A percentile compares a stretch with the other conserved stretches of the same genome.
Evolutionary conservation across 1,140 invertebrate species (phyloP).

Genomic region (Apis laboriosa): DNA sequence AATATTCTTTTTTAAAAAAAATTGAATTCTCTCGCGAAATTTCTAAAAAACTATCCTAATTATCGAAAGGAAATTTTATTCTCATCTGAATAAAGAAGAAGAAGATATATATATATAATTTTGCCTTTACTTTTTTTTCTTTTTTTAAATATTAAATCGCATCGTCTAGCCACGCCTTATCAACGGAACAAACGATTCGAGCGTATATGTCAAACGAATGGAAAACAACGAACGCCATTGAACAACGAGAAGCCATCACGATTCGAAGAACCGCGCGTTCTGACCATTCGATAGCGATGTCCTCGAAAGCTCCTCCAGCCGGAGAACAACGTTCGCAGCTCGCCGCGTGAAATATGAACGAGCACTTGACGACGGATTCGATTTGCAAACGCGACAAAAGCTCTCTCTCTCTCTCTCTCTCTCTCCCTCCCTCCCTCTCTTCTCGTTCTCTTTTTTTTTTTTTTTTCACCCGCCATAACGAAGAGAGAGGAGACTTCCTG

Average conservation of each 20-base stretch:
- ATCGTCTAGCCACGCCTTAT: slow-evolving; percentile 7
- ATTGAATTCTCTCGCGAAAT: no score
- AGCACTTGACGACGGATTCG: slow-evolving; percentile 52
- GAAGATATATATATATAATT: no score
- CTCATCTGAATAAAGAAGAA: no score
- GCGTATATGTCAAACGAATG: slow-evolving; percentile 3
- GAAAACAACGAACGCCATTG: slow-evolving; percentile 23
- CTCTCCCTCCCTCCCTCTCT: no score
- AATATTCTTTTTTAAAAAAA: no score
- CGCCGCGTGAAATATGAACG: slow-evolving; percentile 47
- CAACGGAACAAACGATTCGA: slow-evolving; percentile 1
- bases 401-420: slow-evolving; percentile 13
- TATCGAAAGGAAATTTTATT: no score
- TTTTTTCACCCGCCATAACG: slow-evolving; percentile 36
- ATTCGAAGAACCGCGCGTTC: slow-evolving; percentile 16
- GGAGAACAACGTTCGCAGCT: slow-evolving; percentile 34
- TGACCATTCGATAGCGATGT: slow-evolving; percentile 25
- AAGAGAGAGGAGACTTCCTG: slow-evolving; percentile 60
- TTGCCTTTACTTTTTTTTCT: no score
- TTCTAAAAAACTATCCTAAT: no score
- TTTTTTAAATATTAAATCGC: background rate
- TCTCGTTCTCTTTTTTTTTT: background rate
- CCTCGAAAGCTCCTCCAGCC: slow-evolving; percentile 1
- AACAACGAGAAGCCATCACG: slow-evolving; percentile 9
- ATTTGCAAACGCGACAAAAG: slow-evolving; percentile 60